Percentiles rank a stretch among this genome's conserved stretches.
Evolutionary conservation across 2,797 vertebrate species (phyloP).

Genomic region (Cynodonichthys magdalenae): DNA sequence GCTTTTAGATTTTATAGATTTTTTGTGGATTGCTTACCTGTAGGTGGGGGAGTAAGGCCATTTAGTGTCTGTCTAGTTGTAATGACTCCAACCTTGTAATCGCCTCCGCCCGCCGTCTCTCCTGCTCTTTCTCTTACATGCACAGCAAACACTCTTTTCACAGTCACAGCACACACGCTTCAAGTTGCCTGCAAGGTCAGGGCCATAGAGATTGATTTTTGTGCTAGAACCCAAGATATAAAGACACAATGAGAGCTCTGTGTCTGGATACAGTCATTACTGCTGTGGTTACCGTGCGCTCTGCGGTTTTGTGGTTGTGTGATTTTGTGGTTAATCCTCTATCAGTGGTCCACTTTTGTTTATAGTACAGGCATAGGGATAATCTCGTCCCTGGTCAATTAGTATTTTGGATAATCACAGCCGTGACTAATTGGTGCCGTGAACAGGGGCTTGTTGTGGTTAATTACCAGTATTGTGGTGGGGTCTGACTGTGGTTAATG

Average conservation of each 20-base stretch:
- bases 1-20: slow-evolving; percentile 60
- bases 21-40: slow-evolving; percentile 83
- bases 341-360: slow-evolving; percentile 55
- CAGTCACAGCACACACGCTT: slow-evolving; percentile 48
- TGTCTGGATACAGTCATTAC: slow-evolving; percentile 55
- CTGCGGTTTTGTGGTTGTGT: too few species aligned
- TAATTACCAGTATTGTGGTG: slow-evolving; percentile 74
- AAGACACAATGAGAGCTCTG: slow-evolving; percentile 47
- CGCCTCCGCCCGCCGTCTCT: slow-evolving; percentile 48
- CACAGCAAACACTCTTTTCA: slow-evolving; percentile 34
- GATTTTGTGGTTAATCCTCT: slow-evolving; percentile 67
- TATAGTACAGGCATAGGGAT: slow-evolving; percentile 64
- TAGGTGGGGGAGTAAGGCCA: slow-evolving; percentile 63
- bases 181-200: slow-evolving; percentile 65
- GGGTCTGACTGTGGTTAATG: slow-evolving; percentile 66
- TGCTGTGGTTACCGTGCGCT: slow-evolving; percentile 53
- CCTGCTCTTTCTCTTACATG: slow-evolving; percentile 7
- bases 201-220: slow-evolving; percentile 61
- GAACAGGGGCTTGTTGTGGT: slow-evolving; percentile 68
- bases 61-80: slow-evolving; percentile 85
- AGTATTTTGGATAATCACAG: slow-evolving; percentile 79
- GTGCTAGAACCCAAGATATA: slow-evolving; percentile 30
- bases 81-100: slow-evolving; percentile 79
- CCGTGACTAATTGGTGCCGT: slow-evolving; percentile 77
- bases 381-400: slow-evolving; percentile 74